Conservation (phyloP, 2,113 vertebrate genomes). For the Ammospiza nelsoni region DNA sequence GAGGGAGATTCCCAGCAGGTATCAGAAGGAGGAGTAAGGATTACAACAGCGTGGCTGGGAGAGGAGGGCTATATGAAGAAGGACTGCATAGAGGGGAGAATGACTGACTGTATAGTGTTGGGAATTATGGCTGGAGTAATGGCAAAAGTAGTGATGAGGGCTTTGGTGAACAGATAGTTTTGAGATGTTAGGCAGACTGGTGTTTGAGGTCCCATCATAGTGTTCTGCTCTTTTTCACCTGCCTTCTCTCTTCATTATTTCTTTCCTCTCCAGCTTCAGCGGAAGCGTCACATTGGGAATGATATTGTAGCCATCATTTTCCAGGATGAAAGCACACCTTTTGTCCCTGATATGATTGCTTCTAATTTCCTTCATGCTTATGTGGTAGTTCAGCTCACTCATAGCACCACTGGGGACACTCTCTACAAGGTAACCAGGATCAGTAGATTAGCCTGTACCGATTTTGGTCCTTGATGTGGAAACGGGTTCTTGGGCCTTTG, state of each 20-base stretch:
- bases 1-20: constrained; percentile 91
- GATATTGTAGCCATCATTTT: constrained; percentile 90
- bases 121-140: not conserved
- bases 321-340: constrained; percentile 87
- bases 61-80: not conserved
- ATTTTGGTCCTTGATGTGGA: not conserved
- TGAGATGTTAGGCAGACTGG: not conserved
- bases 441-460: not conserved
- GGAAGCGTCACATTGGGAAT: constrained; percentile 93
- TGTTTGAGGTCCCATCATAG: not conserved
- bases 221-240: not conserved
- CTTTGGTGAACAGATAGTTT: not conserved
- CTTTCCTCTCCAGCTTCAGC: constrained; percentile 81
- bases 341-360: constrained; percentile 87
- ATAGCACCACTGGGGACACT: constrained; percentile 58
- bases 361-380: constrained; percentile 92
- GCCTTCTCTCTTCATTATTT: not conserved
- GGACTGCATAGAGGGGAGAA: not conserved
- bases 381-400: constrained; percentile 82
- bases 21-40: not conserved
- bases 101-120: not conserved
- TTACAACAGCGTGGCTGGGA: not conserved
- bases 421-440: constrained; percentile 68
- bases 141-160: not conserved
- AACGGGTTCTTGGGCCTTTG: not conserved